Percentiles rank a stretch among this genome's conserved stretches.
These are phyloP conservation scores for Hiodon alosoides DNA, from an alignment of 2,113 vertebrate genomes.

Conservation along the genomic window DNA sequence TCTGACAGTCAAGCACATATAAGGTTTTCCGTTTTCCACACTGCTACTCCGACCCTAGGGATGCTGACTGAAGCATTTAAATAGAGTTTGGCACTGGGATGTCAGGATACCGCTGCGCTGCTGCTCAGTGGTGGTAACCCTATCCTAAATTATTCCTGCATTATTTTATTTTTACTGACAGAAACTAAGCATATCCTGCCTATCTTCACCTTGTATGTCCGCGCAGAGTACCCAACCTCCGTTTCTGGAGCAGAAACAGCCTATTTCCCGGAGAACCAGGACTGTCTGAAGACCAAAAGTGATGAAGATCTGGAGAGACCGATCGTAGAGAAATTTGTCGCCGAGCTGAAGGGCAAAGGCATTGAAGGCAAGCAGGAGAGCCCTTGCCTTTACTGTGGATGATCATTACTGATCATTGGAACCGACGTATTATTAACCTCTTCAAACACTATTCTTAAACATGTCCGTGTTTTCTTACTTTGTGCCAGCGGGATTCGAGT, in stretches of 20 bases:
- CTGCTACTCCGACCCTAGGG: too few species aligned
- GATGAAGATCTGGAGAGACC: not conserved
- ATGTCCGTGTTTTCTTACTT: not conserved
- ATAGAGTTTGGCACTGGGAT: too few species aligned
- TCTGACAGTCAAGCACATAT: too few species aligned
- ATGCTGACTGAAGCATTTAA: too few species aligned
- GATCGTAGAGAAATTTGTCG: constrained; percentile 27
- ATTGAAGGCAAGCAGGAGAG: not conserved
- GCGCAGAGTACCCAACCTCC: constrained; percentile 21
- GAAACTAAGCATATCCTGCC: not conserved
- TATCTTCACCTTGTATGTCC: not conserved
- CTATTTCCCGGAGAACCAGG: constrained; percentile 56
- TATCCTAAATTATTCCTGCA: too few species aligned
- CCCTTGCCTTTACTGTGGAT: constrained; percentile 48
- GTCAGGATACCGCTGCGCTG: too few species aligned
- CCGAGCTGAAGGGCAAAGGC: constrained; percentile 33
- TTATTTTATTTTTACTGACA: not conserved
- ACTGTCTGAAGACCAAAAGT: constrained; percentile 50
- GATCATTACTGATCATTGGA: not conserved
- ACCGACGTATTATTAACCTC: too few species aligned
- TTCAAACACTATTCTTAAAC: not conserved
- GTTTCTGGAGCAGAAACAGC: constrained; percentile 50
- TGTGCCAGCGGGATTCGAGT: too few species aligned
- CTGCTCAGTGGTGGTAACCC: too few species aligned
- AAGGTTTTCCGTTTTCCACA: too few species aligned